Evolutionary conservation across 1,140 invertebrate species (phyloP).

Genomic region (Macrotrachela quadricornifera): DNA sequence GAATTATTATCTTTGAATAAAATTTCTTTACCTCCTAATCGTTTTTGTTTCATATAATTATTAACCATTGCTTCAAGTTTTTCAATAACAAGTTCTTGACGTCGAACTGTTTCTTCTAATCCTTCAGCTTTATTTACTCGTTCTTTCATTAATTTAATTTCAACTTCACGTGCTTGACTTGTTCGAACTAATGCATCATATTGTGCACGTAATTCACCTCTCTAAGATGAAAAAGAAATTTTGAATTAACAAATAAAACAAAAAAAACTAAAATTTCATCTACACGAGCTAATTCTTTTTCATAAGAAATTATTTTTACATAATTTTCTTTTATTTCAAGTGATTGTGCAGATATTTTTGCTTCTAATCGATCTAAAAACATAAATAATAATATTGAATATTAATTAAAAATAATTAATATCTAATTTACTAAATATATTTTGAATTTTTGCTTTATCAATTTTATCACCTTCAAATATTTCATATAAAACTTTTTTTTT

Average conservation of each 20-base stretch:
- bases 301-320: not conserved
- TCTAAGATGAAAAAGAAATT: not conserved
- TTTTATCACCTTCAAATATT: slow-evolving; percentile 4
- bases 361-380: not conserved
- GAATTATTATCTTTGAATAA: too few relatives aligned
- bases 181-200: not conserved
- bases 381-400: not conserved
- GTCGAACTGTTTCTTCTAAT: slow-evolving; percentile 3
- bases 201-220: not conserved
- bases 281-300: not conserved
- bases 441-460: slow-evolving; percentile 1
- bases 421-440: slow-evolving; percentile 2
- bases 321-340: slow-evolving; percentile 3
- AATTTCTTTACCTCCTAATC: not conserved
- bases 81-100: slow-evolving; percentile 7
- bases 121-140: not conserved
- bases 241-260: too few relatives aligned
- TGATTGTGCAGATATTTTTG: not conserved
- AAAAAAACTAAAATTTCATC: not conserved
- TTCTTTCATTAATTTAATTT: not conserved
- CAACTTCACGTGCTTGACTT: not conserved
- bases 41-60: not conserved
- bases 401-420: not conserved
- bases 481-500: slow-evolving; percentile 2
- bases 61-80: not conserved